Conservation (phyloP, 2,797 vertebrate genomes). For the Microchirus variegatus region DNA sequence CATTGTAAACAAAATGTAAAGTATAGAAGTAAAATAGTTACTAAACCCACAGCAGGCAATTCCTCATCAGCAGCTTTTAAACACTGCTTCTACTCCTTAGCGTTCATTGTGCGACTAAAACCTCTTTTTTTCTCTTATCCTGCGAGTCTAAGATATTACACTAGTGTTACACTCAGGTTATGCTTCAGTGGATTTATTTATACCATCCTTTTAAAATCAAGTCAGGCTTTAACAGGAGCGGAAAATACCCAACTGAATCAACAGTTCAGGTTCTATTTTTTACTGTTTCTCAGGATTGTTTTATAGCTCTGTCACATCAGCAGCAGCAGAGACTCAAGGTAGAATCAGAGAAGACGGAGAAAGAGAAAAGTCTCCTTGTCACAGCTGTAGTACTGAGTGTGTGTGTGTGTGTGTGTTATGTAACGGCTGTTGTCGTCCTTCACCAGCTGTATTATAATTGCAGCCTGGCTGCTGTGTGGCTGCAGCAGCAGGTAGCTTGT, state of each 20-base stretch:
- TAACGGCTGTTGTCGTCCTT: slow-evolving; percentile 50
- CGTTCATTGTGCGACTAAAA: slow-evolving; percentile 39
- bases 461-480: slow-evolving; percentile 62
- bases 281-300: slow-evolving; percentile 37
- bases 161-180: slow-evolving; percentile 3
- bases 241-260: slow-evolving; percentile 24
- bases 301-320: slow-evolving; percentile 33
- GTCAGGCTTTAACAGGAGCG: slow-evolving; percentile 34
- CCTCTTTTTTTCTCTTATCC: slow-evolving; percentile 11
- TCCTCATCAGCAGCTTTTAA: too few species aligned
- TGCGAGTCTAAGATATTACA: slow-evolving; percentile 23
- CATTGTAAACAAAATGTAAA: too few species aligned
- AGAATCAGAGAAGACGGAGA: slow-evolving; percentile 47
- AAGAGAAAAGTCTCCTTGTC: too few species aligned
- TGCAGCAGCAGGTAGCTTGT: slow-evolving; percentile 63
- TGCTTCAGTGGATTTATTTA: slow-evolving; percentile 32
- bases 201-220: slow-evolving; percentile 38
- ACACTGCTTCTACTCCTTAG: too few species aligned
- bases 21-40: too few species aligned
- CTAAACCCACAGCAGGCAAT: too few species aligned
- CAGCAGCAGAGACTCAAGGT: slow-evolving; percentile 55
- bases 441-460: slow-evolving; percentile 72
- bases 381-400: slow-evolving; percentile 26
- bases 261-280: slow-evolving; percentile 48
- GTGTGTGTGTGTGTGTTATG: slow-evolving; percentile 49